Conservation (phyloP, 35 echinoderm and acorn worm species). For the Eucidaris tribuloides region DNA sequence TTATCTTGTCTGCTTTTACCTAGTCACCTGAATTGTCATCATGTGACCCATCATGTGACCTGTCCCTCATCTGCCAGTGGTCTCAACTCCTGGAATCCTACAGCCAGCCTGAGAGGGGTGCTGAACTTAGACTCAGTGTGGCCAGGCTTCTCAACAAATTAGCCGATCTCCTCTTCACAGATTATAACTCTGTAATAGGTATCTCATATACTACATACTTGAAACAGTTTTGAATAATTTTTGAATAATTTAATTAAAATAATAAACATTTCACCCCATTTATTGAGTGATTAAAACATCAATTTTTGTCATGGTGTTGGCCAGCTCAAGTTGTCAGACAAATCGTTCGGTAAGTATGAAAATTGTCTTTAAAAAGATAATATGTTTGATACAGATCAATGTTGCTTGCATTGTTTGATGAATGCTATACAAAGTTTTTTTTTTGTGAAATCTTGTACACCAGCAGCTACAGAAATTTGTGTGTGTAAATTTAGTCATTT, state of each 20-base stretch:
- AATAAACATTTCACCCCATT: too few relatives aligned
- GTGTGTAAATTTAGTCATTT: too few relatives aligned
- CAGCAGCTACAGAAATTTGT: too few relatives aligned
- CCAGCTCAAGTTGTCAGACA: not conserved
- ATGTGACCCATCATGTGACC: not conserved
- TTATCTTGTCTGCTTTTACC: not conserved
- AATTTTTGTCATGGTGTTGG: not conserved
- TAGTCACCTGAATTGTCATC: not conserved
- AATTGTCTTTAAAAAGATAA: too few relatives aligned
- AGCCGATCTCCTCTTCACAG: not conserved
- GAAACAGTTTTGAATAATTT: not conserved
- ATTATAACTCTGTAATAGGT: constrained; percentile 2
- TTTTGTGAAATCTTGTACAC: too few relatives aligned
- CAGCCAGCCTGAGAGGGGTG: constrained; percentile 24
- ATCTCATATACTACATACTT: not conserved
- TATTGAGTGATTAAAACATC: not conserved
- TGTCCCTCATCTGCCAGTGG: constrained; percentile 1
- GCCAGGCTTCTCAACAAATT: not conserved
- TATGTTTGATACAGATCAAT: too few relatives aligned
- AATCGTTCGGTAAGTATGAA: too few relatives aligned
- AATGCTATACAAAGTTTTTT: too few relatives aligned
- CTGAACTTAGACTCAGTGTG: constrained; percentile 9
- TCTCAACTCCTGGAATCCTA: not conserved
- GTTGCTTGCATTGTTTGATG: too few relatives aligned
- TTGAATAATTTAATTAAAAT: not conserved